A percentile compares a stretch with the other conserved stretches of the same genome.
These are phyloP conservation scores for Hepsetus odoe DNA, from an alignment of 2,113 vertebrate species.

Conservation along the genomic window DNA sequence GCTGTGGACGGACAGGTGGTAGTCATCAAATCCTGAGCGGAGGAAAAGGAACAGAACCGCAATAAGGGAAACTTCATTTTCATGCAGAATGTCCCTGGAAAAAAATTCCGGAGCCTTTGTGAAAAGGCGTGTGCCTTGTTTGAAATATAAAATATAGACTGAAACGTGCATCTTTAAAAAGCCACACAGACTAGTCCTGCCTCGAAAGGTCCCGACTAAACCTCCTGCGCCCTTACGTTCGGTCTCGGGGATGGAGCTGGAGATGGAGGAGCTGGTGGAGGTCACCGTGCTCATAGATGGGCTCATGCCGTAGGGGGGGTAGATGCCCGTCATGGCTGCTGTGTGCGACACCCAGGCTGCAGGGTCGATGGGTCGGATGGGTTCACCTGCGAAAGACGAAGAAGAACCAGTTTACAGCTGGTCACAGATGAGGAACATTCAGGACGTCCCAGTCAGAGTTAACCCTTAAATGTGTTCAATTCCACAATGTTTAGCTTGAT, in stretches of 20 bases:
- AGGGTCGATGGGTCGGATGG: slow-evolving; percentile 95
- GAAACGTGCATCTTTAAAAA: no score
- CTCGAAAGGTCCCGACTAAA: no score
- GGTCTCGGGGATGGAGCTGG: slow-evolving; percentile 97
- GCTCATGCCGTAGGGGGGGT: slow-evolving; percentile 96
- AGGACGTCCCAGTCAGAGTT: no score
- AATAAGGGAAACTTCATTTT: no score
- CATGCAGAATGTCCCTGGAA: no score
- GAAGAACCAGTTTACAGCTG: neutral
- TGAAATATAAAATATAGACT: no score
- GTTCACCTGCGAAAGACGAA: slow-evolving; percentile 82
- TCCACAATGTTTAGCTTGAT: no score
- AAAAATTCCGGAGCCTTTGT: no score
- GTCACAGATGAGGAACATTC: no score
- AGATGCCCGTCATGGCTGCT: slow-evolving; percentile 95
- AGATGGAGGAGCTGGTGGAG: slow-evolving; percentile 98
- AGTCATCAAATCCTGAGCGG: slow-evolving; percentile 92
- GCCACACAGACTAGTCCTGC: no score
- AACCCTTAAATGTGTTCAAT: no score
- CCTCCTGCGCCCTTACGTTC: slow-evolving; percentile 83
- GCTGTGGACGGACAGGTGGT: slow-evolving; percentile 98
- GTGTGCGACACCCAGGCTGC: slow-evolving; percentile 98
- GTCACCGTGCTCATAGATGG: slow-evolving; percentile 99
- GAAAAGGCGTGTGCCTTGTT: no score
- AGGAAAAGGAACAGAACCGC: neutral